Evolutionary conservation across 2,797 vertebrate species (phyloP), one percentile per base, ranked within the genome.

Genomic region (Botia almorhae): DNA sequence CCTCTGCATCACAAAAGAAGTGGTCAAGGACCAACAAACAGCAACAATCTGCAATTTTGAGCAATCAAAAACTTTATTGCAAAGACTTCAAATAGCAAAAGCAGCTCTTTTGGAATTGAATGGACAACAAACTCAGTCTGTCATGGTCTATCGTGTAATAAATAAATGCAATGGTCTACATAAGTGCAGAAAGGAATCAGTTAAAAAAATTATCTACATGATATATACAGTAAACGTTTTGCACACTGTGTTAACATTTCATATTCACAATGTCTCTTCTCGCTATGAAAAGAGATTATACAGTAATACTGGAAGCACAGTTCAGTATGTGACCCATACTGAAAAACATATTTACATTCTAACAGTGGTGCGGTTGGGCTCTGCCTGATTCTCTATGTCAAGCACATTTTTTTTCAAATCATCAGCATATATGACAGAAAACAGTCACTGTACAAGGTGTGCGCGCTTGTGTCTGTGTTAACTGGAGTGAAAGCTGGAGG

Each of bases 401-500:
- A 61, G 23, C 60, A 23, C 21, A 58, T 10, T 8, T 7, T 0
- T 29, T 48, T 51, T 78, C n/a, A 70, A 70, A 67, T 43, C 64
- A 10, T 53, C 46, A 36, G 50, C 21, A 71, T 23, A 67, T 76
- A 3, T 43, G 39, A 1, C 0, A 1, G 19, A 61, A 67, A 13
- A 69, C 23, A 19, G 39, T 61, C 58, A 7, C 19, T 63, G 69
- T 80, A n/a, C 70, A 67, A 21, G 2, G 19, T 55, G 46, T 43
- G 36, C 3, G 46, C 23, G 14, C 11, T 16, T 26, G 48, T 58
- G 26, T 13, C 53, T 11, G 61, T 50, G 93, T 95, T 96, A 99
- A 93, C 97, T 99, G 80, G 98, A 99, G 51, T 99, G 98, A 91
- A 99, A 96, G 93, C 97, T 98, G 0, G 97, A 99, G 46, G 97